phyloP scores from a whole-genome alignment of 2,797 vertebrate genomes.

The Acanthopagrus latus region DNA sequence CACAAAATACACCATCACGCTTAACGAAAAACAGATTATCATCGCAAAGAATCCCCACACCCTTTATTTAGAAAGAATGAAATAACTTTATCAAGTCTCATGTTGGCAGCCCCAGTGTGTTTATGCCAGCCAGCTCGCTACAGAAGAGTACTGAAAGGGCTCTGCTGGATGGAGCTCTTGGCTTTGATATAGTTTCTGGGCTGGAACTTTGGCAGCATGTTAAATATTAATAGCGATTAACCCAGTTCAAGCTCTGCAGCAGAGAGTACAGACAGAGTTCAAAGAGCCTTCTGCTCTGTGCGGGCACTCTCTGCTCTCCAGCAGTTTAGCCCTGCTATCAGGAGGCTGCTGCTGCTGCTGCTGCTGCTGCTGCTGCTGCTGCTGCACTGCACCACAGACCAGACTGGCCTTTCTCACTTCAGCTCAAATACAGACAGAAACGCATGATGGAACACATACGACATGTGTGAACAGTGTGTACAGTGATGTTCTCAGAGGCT shows the following conservation, averaged over 20 bases:
- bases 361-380: slow-evolving; percentile 70
- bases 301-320: slow-evolving; percentile 83
- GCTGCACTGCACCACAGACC: slow-evolving; percentile 80
- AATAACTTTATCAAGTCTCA: slow-evolving; percentile 73
- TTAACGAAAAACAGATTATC: slow-evolving; percentile 40
- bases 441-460: slow-evolving; percentile 70
- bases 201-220: slow-evolving; percentile 86
- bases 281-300: slow-evolving; percentile 87
- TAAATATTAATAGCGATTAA: slow-evolving; percentile 91
- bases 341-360: slow-evolving; percentile 71
- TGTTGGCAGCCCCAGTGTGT: slow-evolving; percentile 73
- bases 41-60: slow-evolving; percentile 40
- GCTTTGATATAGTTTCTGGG: slow-evolving; percentile 89
- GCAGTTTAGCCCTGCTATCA: slow-evolving; percentile 85
- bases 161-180: slow-evolving; percentile 82
- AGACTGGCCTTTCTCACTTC: slow-evolving; percentile 73
- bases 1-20: slow-evolving; percentile 20
- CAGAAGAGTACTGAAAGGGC: slow-evolving; percentile 72
- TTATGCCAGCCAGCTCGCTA: slow-evolving; percentile 71
- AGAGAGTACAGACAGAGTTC: slow-evolving; percentile 86
- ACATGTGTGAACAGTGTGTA: slow-evolving; percentile 76
- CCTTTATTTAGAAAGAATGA: slow-evolving; percentile 62
- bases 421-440: slow-evolving; percentile 67
- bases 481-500: slow-evolving; percentile 71
- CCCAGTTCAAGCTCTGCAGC: slow-evolving; percentile 89